These are phyloP conservation scores for Choreutis nemorana DNA, from an alignment of 2,888 invertebrate genomes.

Conservation along the genomic window DNA sequence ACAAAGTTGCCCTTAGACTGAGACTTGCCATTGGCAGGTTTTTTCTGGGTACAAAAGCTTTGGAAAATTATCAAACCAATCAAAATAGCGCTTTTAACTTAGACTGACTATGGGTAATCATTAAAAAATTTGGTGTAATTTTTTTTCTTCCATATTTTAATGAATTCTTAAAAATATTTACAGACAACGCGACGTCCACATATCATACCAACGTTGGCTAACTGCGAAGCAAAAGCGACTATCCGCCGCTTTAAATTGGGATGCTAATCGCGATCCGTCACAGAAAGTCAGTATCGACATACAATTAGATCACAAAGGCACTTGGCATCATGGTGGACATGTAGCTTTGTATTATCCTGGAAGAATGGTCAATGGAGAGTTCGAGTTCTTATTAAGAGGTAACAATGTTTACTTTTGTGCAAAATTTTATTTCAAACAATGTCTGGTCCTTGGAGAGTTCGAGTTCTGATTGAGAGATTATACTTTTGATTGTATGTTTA, in stretches of 20 bases:
- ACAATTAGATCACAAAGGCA: constrained; percentile 67
- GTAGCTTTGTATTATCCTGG: constrained; percentile 79
- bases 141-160: too few species aligned
- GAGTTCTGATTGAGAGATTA: too few species aligned
- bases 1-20: too few species aligned
- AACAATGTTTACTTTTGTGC: constrained; percentile 1
- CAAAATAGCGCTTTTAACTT: too few species aligned
- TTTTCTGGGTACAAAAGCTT: too few species aligned
- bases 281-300: constrained; percentile 72
- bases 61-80: too few species aligned
- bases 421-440: neutral
- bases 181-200: constrained; percentile 77
- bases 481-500: too few species aligned
- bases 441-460: neutral
- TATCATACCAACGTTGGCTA: constrained; percentile 70
- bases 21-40: too few species aligned
- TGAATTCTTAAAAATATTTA: too few species aligned
- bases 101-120: too few species aligned
- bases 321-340: constrained; percentile 70
- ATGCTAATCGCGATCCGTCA: constrained; percentile 83
- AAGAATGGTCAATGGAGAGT: constrained; percentile 73
- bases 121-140: too few species aligned
- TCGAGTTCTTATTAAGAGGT: constrained; percentile 67
- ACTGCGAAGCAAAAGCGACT: constrained; percentile 70
- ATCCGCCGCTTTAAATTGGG: constrained; percentile 82